Evolutionary conservation across 2,888 invertebrate species (phyloP), one percentile per base, ranked within the genome.

Genomic region (Nomada ferruginata): DNA sequence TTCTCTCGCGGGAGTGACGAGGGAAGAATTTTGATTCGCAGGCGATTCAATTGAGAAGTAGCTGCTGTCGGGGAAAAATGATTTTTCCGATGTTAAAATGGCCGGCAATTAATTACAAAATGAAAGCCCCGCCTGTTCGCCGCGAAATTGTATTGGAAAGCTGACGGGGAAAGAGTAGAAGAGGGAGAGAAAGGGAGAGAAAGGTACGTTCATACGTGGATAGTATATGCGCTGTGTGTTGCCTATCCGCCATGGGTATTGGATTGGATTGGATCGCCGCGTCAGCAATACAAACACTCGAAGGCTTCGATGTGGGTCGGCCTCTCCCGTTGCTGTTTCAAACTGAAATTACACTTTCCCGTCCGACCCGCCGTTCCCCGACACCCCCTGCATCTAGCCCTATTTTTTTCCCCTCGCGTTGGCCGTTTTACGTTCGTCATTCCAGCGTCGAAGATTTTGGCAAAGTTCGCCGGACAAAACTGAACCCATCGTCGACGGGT

Each of bases 261-360:
- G 91, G 91, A 93, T 92, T 92, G 93, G 92, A 93, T 92, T 93
- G 93, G 93, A 93, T 92, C 91, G 93, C 93, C 92, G 92, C 93
- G 93, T 93, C 93, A 93, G 93, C 93, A 93, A 93, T 93, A 93
- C 93, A 93, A 93, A 93, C 93, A 93, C 93, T 93, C 91, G 90
- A 92, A 91, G 90, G 36, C 83, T 90, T 91, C 93, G 92, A 92
- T 92, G 93, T 92, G 93, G 93, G 92, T 92, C 93, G 92, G 91
- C 85, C 85, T 82, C 84, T 86, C 84, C 85, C 89, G 85, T 89
- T 90, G 90, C 92, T 92, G 91, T 93, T 93, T 93, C 92, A 90
- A 92, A 92, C 92, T 92, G 93, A 93, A 93, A 93, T 93, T 93
- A 92, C 93, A 91, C 89, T 92, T 91, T 91, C 89, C 90, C 88